Conservation (phyloP, 1,140 invertebrate species). For the Tetramorium simillimum region DNA sequence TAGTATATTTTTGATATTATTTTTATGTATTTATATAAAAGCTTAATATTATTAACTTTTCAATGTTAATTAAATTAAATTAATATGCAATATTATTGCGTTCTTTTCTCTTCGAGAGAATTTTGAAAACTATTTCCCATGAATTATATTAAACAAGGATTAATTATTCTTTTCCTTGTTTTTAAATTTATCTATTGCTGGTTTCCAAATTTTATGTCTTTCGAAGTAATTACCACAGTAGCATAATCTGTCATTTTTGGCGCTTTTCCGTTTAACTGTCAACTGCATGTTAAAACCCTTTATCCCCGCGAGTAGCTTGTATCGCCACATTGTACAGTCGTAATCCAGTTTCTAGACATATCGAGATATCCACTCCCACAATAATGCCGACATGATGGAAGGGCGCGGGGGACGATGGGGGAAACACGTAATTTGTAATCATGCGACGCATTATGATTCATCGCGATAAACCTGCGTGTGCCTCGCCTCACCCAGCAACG, state of each 20-base stretch:
- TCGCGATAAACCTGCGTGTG: slow-evolving; percentile 49
- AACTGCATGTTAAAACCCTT: slow-evolving; percentile 12
- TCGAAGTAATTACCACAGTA: neutral
- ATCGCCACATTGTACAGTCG: slow-evolving; percentile 7
- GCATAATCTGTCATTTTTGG: neutral
- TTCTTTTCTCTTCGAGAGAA: neutral
- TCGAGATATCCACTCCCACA: slow-evolving; percentile 29
- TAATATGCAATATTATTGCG: neutral
- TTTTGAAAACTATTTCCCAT: neutral
- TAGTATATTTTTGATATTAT: neutral
- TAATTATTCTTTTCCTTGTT: neutral
- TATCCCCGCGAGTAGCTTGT: neutral
- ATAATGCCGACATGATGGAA: slow-evolving; percentile 43
- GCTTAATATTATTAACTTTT: neutral
- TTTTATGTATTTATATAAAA: neutral
- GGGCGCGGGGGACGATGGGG: neutral
- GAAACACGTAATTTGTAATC: slow-evolving; percentile 50
- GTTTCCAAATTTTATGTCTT: neutral
- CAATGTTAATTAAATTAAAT: neutral
- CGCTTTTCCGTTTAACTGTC: neutral
- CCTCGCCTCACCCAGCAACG: slow-evolving; percentile 15
- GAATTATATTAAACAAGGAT: neutral
- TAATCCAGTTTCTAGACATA: slow-evolving; percentile 44
- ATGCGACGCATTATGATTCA: slow-evolving; percentile 51
- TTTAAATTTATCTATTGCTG: neutral